phyloP scores from a whole-genome alignment of 2,797 vertebrate species.

The Thripadectes ignobilis region DNA sequence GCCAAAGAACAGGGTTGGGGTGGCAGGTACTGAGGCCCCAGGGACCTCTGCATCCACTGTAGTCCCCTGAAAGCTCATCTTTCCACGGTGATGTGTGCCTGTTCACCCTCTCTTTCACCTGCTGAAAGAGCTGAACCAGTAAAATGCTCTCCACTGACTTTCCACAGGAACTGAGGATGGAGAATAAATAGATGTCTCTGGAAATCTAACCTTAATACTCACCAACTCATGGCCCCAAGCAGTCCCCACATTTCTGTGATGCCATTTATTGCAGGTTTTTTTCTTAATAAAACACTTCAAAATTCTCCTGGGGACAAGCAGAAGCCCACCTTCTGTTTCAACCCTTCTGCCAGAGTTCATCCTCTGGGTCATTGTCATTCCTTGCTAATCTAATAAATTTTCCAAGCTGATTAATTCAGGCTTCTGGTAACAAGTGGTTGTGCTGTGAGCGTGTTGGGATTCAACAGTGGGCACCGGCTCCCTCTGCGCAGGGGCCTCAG shows the following conservation, averaged over 20 bases:
- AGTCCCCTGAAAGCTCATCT: background rate
- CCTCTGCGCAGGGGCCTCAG: background rate
- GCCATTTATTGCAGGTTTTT: background rate
- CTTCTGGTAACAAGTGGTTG: background rate
- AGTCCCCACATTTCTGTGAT: background rate
- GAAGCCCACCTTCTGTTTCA: background rate
- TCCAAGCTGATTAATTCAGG: background rate
- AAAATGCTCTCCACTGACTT: background rate
- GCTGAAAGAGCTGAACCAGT: background rate
- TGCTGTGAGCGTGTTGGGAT: background rate
- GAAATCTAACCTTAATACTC: background rate
- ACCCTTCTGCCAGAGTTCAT: background rate
- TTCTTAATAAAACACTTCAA: background rate
- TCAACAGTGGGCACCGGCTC: background rate
- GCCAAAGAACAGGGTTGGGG: background rate
- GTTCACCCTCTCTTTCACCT: background rate
- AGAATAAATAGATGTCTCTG: background rate
- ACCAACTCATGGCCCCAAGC: fast-evolving
- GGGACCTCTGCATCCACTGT: background rate
- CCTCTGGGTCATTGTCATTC: background rate
- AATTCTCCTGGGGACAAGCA: background rate
- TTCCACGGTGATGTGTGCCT: fast-evolving
- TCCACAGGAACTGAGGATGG: background rate
- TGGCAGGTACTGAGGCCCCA: background rate
- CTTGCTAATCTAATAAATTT: background rate